Percentiles rank a stretch among this genome's conserved stretches.
Evolutionary conservation across 1,140 invertebrate species (phyloP).

Genomic region (Rhyzopertha dominica): DNA sequence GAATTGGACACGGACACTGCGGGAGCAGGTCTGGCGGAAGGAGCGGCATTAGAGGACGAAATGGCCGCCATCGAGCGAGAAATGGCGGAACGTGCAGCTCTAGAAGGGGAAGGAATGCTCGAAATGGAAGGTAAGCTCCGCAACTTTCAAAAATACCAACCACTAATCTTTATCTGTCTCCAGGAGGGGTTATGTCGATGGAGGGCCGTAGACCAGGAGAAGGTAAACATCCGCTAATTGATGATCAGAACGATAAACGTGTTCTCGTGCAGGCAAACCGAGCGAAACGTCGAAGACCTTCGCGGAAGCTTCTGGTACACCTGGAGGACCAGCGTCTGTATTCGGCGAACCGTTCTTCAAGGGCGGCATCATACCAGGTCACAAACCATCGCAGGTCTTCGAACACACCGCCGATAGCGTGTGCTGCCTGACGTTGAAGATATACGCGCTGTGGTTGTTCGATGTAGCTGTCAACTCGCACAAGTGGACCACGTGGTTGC

Average conservation of each 20-base stretch:
- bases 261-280: not conserved
- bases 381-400: conserved; percentile 28
- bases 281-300: not conserved
- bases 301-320: not conserved
- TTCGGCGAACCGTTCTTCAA: conserved; percentile 20
- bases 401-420: conserved; percentile 32
- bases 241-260: too few relatives aligned
- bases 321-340: not conserved
- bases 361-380: conserved; percentile 17
- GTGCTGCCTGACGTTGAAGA: conserved; percentile 36
- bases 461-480: conserved; percentile 37
- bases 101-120: too few relatives aligned
- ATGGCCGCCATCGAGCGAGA: too few relatives aligned
- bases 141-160: too few relatives aligned
- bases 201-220: not conserved
- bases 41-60: conserved; percentile 3
- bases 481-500: conserved; percentile 38
- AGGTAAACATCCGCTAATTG: not conserved
- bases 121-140: too few relatives aligned
- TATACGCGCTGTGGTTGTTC: conserved; percentile 35
- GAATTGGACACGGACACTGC: conserved; percentile 8
- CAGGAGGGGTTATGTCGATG: not conserved
- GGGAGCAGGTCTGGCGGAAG: conserved; percentile 7
- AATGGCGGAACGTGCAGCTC: too few relatives aligned
- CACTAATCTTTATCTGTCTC: too few relatives aligned